Evolutionary conservation across 1,140 invertebrate genomes (phyloP).

Genomic region (Acyrthosiphon pisum): DNA sequence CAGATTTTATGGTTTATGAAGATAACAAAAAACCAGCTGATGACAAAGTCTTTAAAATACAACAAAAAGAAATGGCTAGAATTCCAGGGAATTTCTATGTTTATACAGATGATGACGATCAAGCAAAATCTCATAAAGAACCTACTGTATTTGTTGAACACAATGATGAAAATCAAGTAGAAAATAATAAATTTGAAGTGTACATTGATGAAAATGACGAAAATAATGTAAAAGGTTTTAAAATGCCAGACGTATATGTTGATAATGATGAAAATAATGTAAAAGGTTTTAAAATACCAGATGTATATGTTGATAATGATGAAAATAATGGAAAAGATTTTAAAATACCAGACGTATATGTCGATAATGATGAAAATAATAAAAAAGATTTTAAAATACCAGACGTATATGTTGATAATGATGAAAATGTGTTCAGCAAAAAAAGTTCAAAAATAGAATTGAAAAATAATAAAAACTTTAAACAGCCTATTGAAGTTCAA

Average conservation of each 20-base stretch:
- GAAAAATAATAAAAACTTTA: background rate
- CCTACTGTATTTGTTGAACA: background rate
- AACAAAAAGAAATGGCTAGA: background rate
- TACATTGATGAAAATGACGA: background rate
- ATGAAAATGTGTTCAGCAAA: background rate
- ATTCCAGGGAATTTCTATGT: background rate
- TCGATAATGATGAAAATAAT: conserved; percentile 24
- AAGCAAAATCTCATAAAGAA: background rate
- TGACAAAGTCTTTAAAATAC: background rate
- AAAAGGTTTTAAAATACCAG: background rate
- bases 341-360: background rate
- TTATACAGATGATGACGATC: background rate
- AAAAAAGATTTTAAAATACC: background rate
- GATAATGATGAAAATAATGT: conserved; percentile 15
- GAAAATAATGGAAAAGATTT: background rate
- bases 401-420: conserved; percentile 16
- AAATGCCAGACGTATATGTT: background rate
- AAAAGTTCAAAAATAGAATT: background rate
- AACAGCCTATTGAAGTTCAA: background rate
- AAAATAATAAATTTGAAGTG: background rate
- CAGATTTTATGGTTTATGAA: conserved; percentile 44
- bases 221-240: background rate
- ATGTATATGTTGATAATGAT: background rate
- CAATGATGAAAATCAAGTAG: background rate
- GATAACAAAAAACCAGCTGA: background rate